These are phyloP conservation scores for Odocoileus hemionus DNA, from an alignment of 2,113 vertebrate species.

Conservation along the genomic window DNA sequence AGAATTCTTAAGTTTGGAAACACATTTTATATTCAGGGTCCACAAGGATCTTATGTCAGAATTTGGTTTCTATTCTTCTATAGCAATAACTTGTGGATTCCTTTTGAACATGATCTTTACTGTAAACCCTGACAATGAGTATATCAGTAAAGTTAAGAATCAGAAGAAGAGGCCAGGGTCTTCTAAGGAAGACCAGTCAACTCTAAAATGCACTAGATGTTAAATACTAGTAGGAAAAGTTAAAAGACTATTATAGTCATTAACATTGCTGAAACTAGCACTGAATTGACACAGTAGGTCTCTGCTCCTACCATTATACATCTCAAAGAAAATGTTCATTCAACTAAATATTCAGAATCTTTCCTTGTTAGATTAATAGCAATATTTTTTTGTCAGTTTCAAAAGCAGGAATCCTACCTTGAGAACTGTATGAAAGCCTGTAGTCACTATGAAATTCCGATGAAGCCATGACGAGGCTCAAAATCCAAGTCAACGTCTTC, in stretches of 20 bases:
- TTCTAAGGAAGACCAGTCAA: background rate
- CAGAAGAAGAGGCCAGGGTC: background rate
- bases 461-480: conserved; percentile 95
- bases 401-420: conserved; percentile 87
- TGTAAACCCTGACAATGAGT: background rate
- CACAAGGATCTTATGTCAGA: background rate
- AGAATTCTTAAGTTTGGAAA: conserved; percentile 23
- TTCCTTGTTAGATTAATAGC: background rate
- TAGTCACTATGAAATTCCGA: conserved; percentile 90
- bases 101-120: background rate
- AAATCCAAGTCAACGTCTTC: conserved; percentile 98
- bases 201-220: background rate
- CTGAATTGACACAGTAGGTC: background rate
- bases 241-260: background rate
- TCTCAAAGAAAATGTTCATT: background rate
- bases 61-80: background rate
- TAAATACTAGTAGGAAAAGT: background rate
- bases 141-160: conserved; percentile 5
- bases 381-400: conserved; percentile 43
- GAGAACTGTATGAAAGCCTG: conserved; percentile 93
- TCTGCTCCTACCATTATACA: background rate
- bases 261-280: conserved; percentile 10
- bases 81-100: background rate
- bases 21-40: background rate
- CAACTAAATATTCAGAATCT: conserved; percentile 24